Conservation (phyloP, 2,888 invertebrate species). For the Drosophila subquinaria region DNA sequence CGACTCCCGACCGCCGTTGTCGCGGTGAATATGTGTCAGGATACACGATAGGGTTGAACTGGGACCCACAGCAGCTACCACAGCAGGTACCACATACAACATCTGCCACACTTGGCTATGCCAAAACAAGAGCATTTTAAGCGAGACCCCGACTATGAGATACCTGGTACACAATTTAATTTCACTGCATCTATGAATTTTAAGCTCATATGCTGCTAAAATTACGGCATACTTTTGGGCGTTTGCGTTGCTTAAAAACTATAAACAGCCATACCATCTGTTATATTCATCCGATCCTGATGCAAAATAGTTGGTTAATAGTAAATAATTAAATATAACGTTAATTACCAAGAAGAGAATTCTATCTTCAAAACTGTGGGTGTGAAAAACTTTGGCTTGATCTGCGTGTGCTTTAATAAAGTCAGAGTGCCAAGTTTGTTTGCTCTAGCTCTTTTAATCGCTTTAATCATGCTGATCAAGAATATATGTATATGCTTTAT, state of each 20-base stretch:
- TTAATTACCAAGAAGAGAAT: not conserved
- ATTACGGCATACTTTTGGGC: too few species aligned
- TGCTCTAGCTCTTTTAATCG: too few species aligned
- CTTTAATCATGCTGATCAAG: too few species aligned
- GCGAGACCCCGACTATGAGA: not conserved
- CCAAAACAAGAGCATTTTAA: conserved; percentile 27
- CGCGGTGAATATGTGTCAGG: conserved; percentile 59
- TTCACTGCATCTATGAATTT: too few species aligned
- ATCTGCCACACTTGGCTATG: conserved; percentile 3
- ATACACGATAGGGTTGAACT: conserved; percentile 28
- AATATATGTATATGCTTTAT: too few species aligned
- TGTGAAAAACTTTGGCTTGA: too few species aligned
- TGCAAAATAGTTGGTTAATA: too few species aligned
- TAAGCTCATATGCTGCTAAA: too few species aligned
- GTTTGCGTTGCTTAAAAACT: not conserved
- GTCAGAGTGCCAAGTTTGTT: too few species aligned
- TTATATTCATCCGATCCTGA: too few species aligned
- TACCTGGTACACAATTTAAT: not conserved
- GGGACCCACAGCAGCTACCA: conserved; percentile 24
- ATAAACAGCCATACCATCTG: not conserved
- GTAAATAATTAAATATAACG: too few species aligned
- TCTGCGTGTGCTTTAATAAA: too few species aligned
- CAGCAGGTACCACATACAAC: conserved; percentile 1
- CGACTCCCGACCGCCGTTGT: conserved; percentile 23
- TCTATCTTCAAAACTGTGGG: not conserved